These are phyloP conservation scores for Ectropis crepuscularia DNA, from an alignment of 2,888 invertebrate species.

Conservation along the genomic window DNA sequence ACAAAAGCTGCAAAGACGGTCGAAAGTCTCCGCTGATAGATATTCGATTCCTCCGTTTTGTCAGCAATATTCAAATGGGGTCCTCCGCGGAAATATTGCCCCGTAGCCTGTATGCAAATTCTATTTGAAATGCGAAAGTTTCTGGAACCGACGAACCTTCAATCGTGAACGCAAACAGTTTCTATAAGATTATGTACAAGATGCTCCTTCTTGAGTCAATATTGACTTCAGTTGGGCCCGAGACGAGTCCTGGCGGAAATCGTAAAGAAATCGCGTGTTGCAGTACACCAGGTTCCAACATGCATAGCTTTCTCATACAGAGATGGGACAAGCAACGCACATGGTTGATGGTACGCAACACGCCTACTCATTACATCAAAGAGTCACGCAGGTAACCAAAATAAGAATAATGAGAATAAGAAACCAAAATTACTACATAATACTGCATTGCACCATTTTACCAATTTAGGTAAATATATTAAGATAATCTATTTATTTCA, in stretches of 20 bases:
- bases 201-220: constrained; percentile 74
- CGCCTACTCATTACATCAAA: too few relatives aligned
- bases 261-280: constrained; percentile 13
- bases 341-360: too few relatives aligned
- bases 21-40: constrained; percentile 48
- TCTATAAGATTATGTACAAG: constrained; percentile 80
- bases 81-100: constrained; percentile 75
- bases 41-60: constrained; percentile 62
- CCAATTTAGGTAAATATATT: too few relatives aligned
- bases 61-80: constrained; percentile 77
- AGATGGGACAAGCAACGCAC: too few relatives aligned
- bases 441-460: too few relatives aligned
- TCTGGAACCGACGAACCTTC: constrained; percentile 71
- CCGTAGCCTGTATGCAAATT: constrained; percentile 79
- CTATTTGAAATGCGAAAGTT: constrained; percentile 78
- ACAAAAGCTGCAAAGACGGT: constrained; percentile 34
- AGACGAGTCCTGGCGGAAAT: constrained; percentile 39
- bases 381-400: too few relatives aligned
- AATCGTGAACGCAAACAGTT: constrained; percentile 78
- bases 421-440: too few relatives aligned
- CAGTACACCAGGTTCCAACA: constrained; percentile 11
- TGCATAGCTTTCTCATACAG: too few relatives aligned
- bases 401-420: too few relatives aligned
- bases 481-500: too few relatives aligned
- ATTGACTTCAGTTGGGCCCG: constrained; percentile 63